Percentiles rank a stretch among this genome's conserved stretches.
Evolutionary conservation across 2,797 vertebrate genomes (phyloP).

Genomic region (Chelmon rostratus): DNA sequence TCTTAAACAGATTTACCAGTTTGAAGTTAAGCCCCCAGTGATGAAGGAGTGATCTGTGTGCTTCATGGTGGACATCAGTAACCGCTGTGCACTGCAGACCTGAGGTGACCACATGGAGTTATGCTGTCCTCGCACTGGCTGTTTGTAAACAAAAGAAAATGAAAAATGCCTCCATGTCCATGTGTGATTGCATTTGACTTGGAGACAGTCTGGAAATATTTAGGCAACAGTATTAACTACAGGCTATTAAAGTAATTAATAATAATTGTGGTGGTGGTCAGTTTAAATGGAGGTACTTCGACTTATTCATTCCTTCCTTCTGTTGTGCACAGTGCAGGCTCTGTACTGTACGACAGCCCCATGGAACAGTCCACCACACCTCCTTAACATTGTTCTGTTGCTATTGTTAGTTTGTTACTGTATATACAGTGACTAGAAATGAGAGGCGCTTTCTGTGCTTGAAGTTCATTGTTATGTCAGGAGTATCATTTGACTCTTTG

Average conservation of each 20-base stretch:
- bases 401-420: conserved; percentile 13
- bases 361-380: conserved; percentile 18
- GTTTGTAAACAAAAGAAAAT: conserved; percentile 68
- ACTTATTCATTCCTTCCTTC: conserved; percentile 40
- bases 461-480: conserved; percentile 31
- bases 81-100: conserved; percentile 9
- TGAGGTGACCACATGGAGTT: conserved; percentile 15
- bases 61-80: neutral
- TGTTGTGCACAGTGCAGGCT: conserved; percentile 20
- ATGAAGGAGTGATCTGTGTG: neutral
- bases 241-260: conserved; percentile 72
- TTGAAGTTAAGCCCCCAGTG: neutral
- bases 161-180: conserved; percentile 40
- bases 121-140: conserved; percentile 17
- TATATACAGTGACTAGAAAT: conserved; percentile 13
- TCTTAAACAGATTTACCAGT: neutral
- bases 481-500: conserved; percentile 21
- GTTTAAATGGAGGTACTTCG: conserved; percentile 49
- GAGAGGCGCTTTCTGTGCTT: neutral
- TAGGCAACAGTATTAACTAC: conserved; percentile 61
- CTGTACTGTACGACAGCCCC: conserved; percentile 14
- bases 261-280: conserved; percentile 64
- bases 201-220: conserved; percentile 66
- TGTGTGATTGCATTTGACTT: conserved; percentile 56
- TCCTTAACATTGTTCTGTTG: conserved; percentile 33